Base-by-base conservation (phyloP, 2,888 invertebrate genomes). In the Tenthredo mesomela region DNA sequence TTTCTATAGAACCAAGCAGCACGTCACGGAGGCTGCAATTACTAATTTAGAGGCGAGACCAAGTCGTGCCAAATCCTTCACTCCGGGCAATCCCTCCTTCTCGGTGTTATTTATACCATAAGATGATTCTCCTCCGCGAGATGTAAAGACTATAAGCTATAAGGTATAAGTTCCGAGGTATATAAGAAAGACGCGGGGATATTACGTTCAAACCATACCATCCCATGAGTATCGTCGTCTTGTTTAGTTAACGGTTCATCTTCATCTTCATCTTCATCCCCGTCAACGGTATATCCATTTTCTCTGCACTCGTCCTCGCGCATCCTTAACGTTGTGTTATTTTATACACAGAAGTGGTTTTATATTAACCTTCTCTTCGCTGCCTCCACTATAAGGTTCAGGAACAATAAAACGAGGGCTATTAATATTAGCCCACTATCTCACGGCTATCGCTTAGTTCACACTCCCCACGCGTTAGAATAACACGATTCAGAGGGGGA, bases 11-110 rank as follows among this genome's bases (percentile, higher is more conserved):
- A 89, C 21, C 37, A 88, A 89, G 90, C 90, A 89, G 90, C 90
- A 91, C 90, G 91, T 92, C 92, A 91, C 89, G 91, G 91, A 92
- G 92, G 90, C 91, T 92, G 89, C 92, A 92, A 92, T 92, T 92
- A 92, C 92, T 91, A 92, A 92, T 92, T 92, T 92, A 90, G 92
- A 92, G 92, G 92, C 91, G 92, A 92, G 92, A 92, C 91, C 91
- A 87, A 91, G 91, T 91, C 91, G 91, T 91, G 92, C 90, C 92
- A 90, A 91, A 92, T 90, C 89, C 91, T 90, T 89, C 88, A 87
- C 89, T 87, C 86, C 86, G 87, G 86, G 86, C 71, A 86, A 89
- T 90, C 89, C 90, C 91, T 90, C 90, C 90, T 91, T 43, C 85
- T 89, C 89, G 54, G 86, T 89, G 88, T 87, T 88, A 87, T 87